A percentile compares a stretch with the other conserved stretches of the same genome.
Evolutionary conservation across 2,888 invertebrate genomes (phyloP).

Genomic region (Thecocarcelia acutangulata): DNA sequence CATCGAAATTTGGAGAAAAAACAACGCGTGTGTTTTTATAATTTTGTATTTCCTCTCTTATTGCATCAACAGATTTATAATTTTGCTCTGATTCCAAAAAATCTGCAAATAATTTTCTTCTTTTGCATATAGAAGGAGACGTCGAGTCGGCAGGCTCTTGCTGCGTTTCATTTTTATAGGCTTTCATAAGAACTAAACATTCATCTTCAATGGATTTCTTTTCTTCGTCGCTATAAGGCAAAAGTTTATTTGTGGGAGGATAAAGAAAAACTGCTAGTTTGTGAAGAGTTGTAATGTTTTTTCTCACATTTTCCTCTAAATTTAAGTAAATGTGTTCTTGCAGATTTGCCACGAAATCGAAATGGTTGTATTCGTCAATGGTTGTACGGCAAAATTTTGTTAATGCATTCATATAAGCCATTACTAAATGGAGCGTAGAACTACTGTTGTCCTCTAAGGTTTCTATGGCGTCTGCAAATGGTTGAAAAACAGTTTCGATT

Average conservation of each 20-base stretch:
- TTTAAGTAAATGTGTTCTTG: neutral
- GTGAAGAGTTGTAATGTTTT: conserved; percentile 20
- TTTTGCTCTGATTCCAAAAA: conserved; percentile 14
- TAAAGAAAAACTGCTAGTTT: conserved; percentile 34
- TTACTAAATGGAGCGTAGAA: neutral
- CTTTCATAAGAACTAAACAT: conserved; percentile 20
- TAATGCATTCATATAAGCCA: too few species aligned
- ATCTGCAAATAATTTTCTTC: conserved; percentile 14
- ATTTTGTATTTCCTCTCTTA: conserved; percentile 18
- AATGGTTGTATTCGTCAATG: too few species aligned
- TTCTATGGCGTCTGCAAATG: conserved; percentile 22
- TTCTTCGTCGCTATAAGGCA: conserved; percentile 7
- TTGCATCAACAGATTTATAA: neutral
- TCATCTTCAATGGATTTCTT: conserved; percentile 6
- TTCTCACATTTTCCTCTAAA: neutral
- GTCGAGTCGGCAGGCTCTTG: neutral
- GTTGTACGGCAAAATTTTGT: too few species aligned
- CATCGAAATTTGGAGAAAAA: conserved; percentile 2
- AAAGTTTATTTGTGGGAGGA: conserved; percentile 34
- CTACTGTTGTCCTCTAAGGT: neutral
- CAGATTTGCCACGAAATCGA: neutral
- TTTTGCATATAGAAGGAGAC: neutral
- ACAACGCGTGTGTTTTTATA: conserved; percentile 22
- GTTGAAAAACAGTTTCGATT: neutral
- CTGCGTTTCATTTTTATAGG: too few species aligned